Evolutionary conservation across 2,888 invertebrate species (phyloP), one percentile per base, ranked within the genome.

Genomic region (Heterodera filipjevi): DNA sequence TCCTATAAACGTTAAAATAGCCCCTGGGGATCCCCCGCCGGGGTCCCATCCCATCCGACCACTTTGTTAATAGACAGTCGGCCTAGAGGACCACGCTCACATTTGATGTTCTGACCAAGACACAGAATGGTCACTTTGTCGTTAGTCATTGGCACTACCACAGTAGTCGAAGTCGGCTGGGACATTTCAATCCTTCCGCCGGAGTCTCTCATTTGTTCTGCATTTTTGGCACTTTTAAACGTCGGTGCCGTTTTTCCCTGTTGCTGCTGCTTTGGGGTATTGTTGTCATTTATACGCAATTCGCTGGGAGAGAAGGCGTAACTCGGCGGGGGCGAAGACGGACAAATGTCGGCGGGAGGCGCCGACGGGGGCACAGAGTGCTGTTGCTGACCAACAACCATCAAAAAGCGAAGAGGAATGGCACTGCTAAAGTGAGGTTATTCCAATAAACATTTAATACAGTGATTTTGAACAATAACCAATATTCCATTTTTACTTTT

Each of bases 321-420:
- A 59, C n/a, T 59, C 27, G 59, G 59, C n/a, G 59, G 59, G 10
- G 59, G 59, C 59, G 59, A 59, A 59, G 59, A 59, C 59, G 59
- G 59, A 22, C 27, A 59, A 59, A 59, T 10, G 27, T 59, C 59
- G 59, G 27, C 59, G 10, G 59, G 59, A 8, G 59, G 59, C 8
- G 59, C 59, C 5, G 59, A 59, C 27, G 59, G 59, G 39, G 39
- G 39, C 19, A 59, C 12, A 1, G 59, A 22, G 10, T 27, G 59
- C 16, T 53, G 5, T 27, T 27, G 59, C 8, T 27, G 27, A 59
- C 22, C 6, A 39, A 10, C 39, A 39, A 12, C 2, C 39, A 39
- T 39, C 2, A 12, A 39, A 6, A 12, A 12, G 2, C 8, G 39
- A 39, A 3, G 39, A 39, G 39, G 8, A n/a, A n/a, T n/a, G n/a